Percentiles rank a stretch among this genome's conserved stretches.
Conservation (phyloP, 2,888 invertebrate genomes). For the Lithosia quadra region DNA sequence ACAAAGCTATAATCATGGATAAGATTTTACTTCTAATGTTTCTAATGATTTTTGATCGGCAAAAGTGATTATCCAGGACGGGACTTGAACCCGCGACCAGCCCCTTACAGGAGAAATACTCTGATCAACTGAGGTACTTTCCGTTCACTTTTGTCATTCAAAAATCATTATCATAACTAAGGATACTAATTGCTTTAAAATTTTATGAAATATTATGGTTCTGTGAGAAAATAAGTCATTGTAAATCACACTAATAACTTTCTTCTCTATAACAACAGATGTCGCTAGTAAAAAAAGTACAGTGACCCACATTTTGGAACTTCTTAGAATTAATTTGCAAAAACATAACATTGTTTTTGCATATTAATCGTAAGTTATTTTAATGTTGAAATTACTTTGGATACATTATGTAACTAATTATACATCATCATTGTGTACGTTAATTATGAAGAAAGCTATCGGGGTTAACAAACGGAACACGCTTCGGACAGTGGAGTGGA, state of each 20-base stretch:
- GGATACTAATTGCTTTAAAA: too few species aligned
- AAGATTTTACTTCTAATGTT: background rate
- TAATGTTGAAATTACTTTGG: slow-evolving; percentile 5
- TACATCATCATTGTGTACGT: slow-evolving; percentile 45
- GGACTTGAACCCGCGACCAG: too few species aligned
- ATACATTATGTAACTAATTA: slow-evolving; percentile 34
- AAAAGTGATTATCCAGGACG: too few species aligned
- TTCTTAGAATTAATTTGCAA: background rate
- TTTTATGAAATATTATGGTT: background rate
- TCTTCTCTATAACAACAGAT: background rate
- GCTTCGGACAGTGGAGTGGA: slow-evolving; percentile 24
- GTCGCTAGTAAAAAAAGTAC: too few species aligned
- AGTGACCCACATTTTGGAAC: background rate
- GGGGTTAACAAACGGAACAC: slow-evolving; percentile 63
- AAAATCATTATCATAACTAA: too few species aligned
- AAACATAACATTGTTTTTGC: slow-evolving; percentile 9
- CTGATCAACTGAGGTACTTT: too few species aligned
- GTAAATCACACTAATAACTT: background rate
- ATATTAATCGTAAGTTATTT: background rate
- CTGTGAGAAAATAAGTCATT: background rate
- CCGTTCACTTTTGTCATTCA: too few species aligned
- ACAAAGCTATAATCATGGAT: background rate
- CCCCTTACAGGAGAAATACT: too few species aligned
- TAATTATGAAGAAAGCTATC: slow-evolving; percentile 59
- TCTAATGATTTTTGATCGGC: too few species aligned